A percentile compares a stretch with the other conserved stretches of the same genome.
Evolutionary conservation across 2,113 vertebrate genomes (phyloP).

Genomic region (Fulmarus glacialis): DNA sequence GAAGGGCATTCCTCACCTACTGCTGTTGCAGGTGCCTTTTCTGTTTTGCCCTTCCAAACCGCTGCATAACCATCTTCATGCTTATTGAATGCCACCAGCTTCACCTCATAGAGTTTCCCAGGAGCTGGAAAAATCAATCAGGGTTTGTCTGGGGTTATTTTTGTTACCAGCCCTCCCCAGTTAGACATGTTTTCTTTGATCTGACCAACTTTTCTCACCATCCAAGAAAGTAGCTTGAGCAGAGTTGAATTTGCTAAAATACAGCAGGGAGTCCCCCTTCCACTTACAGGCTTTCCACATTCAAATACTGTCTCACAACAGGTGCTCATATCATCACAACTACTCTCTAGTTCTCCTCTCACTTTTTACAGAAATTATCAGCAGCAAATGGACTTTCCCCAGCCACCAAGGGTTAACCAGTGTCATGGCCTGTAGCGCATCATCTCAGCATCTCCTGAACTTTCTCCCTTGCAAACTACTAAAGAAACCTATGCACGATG

Average conservation of each 20-base stretch:
- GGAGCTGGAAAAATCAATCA: conserved; percentile 77
- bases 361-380: not conserved
- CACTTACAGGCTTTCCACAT: not conserved
- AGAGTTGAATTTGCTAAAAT: not conserved
- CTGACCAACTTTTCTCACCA: not conserved
- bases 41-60: conserved; percentile 93
- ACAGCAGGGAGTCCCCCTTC: not conserved
- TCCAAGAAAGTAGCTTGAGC: not conserved
- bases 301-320: not conserved
- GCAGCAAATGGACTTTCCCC: not conserved
- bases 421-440: not conserved
- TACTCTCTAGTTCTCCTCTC: not conserved
- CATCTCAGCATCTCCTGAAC: not conserved
- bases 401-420: not conserved
- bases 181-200: not conserved
- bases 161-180: not conserved
- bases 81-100: conserved; percentile 91
- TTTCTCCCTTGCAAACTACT: not conserved
- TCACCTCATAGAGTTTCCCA: conserved; percentile 91
- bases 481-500: not conserved
- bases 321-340: not conserved
- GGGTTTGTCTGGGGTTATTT: not conserved
- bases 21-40: conserved; percentile 77
- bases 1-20: conserved; percentile 42
- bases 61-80: conserved; percentile 89